These are phyloP conservation scores for Sturmia bella DNA, from an alignment of 2,888 invertebrate species.

Conservation along the genomic window DNA sequence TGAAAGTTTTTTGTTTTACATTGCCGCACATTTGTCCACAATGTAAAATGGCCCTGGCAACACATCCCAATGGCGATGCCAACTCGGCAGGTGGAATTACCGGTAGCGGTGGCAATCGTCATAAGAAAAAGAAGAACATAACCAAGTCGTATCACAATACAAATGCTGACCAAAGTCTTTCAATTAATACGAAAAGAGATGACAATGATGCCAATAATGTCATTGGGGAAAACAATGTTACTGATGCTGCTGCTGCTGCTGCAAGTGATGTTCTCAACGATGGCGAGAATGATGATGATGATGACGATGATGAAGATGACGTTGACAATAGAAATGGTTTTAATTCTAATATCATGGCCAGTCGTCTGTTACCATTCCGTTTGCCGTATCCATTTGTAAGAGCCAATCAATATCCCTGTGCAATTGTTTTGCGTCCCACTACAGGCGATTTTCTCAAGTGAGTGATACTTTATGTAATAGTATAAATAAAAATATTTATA, in stretches of 20 bases:
- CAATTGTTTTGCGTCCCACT: slow-evolving; percentile 93
- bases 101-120: slow-evolving; percentile 35
- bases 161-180: slow-evolving; percentile 38
- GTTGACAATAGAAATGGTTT: slow-evolving; percentile 51
- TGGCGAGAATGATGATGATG: slow-evolving; percentile 2
- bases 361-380: slow-evolving; percentile 87
- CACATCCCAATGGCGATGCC: slow-evolving; percentile 70
- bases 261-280: slow-evolving; percentile 1
- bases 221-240: slow-evolving; percentile 3
- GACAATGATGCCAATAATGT: slow-evolving; percentile 42
- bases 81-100: slow-evolving; percentile 51
- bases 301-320: slow-evolving; percentile 21
- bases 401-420: slow-evolving; percentile 90
- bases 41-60: slow-evolving; percentile 86
- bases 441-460: slow-evolving; percentile 93
- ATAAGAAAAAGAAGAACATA: slow-evolving; percentile 54
- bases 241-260: slow-evolving; percentile 3
- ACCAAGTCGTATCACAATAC: slow-evolving; percentile 26
- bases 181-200: slow-evolving; percentile 55
- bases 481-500: too few species aligned
- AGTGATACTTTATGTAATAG: slow-evolving; percentile 77
- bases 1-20: slow-evolving; percentile 90
- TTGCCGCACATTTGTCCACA: slow-evolving; percentile 90
- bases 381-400: slow-evolving; percentile 93
- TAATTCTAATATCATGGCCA: slow-evolving; percentile 54